Percentiles rank a stretch among this genome's conserved stretches.
Evolutionary conservation across 2,797 vertebrate species (phyloP).

Genomic region (Gallirallus australis): DNA sequence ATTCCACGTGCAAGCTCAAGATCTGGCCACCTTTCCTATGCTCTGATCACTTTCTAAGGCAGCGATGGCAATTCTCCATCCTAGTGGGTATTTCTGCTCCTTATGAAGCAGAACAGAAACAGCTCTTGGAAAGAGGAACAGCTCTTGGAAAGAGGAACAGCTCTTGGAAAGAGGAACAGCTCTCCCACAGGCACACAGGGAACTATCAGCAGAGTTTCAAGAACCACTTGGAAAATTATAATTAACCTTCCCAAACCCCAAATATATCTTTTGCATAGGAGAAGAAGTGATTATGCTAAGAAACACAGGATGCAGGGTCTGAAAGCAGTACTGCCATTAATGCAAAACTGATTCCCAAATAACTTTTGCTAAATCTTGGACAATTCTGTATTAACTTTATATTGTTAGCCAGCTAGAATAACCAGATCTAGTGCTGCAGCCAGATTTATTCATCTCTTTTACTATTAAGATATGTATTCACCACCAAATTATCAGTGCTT

Average conservation of each 20-base stretch:
- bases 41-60: neutral
- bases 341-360: neutral
- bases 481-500: neutral
- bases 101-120: neutral
- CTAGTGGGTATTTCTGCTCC: neutral
- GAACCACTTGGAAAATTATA: neutral
- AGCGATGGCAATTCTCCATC: neutral
- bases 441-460: neutral
- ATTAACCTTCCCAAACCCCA: neutral
- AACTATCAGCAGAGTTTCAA: neutral
- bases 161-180: neutral
- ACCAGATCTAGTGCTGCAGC: neutral
- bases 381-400: neutral
- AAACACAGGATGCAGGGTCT: neutral
- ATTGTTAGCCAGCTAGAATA: neutral
- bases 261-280: neutral
- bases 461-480: neutral
- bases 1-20: neutral
- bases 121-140: neutral
- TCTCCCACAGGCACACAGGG: neutral
- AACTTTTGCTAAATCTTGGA: neutral
- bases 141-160: neutral
- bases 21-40: neutral
- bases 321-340: neutral
- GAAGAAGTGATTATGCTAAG: neutral